Percentiles rank a stretch among this genome's conserved stretches.
Conservation (phyloP, 2,113 vertebrate species). For the Notarius quadriscutis region DNA sequence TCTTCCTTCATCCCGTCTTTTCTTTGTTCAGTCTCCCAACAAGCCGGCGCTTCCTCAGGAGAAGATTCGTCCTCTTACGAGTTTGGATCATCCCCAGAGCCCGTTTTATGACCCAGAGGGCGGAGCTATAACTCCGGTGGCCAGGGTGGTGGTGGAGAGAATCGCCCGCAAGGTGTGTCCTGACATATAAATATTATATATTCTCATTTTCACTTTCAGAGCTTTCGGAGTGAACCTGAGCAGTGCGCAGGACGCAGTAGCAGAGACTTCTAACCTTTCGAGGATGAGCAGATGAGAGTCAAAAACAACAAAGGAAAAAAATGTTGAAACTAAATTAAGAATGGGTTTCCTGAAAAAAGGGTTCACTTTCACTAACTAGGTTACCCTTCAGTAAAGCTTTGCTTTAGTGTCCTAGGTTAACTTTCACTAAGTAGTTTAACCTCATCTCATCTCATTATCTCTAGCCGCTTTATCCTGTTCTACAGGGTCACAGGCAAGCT, state of each 20-base stretch:
- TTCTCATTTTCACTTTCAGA: not conserved
- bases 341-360: not conserved
- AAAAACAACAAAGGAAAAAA: not conserved
- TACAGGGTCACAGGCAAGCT: too few relatives aligned
- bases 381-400: not conserved
- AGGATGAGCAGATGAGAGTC: not conserved
- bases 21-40: slow-evolving; percentile 85
- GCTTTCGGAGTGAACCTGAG: not conserved
- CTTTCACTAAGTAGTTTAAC: too few relatives aligned
- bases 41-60: slow-evolving; percentile 86
- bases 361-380: too few relatives aligned
- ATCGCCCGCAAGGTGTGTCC: slow-evolving; percentile 91
- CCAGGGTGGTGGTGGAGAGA: slow-evolving; percentile 90
- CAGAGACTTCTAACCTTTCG: not conserved
- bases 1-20: not conserved
- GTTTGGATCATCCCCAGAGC: slow-evolving; percentile 94
- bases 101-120: slow-evolving; percentile 99
- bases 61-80: slow-evolving; percentile 95
- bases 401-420: not conserved
- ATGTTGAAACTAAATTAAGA: not conserved
- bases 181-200: not conserved
- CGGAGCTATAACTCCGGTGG: slow-evolving; percentile 91
- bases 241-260: not conserved
- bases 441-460: too few relatives aligned
- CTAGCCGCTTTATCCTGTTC: too few relatives aligned